These are phyloP conservation scores for Leucania comma DNA, from an alignment of 2,888 invertebrate genomes.

Conservation along the genomic window DNA sequence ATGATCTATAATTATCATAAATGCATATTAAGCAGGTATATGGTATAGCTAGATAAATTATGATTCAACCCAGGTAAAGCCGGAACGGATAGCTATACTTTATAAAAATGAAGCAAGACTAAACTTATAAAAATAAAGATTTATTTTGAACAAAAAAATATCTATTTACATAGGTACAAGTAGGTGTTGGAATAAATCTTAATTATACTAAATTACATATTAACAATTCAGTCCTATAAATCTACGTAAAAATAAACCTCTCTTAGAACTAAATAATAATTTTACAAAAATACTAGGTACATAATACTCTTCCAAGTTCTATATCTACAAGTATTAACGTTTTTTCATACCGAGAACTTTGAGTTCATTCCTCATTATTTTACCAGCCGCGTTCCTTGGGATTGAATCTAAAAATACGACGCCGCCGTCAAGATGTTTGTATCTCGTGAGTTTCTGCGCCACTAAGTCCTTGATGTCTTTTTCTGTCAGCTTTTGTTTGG, in stretches of 20 bases:
- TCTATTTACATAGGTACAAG: conserved; percentile 59
- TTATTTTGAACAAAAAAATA: conserved; percentile 58
- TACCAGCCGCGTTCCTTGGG: conserved; percentile 94
- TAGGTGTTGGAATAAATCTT: conserved; percentile 60
- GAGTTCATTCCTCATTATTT: conserved; percentile 93
- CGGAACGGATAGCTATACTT: too few relatives aligned
- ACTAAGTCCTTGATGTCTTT: conserved; percentile 91
- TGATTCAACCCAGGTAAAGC: too few relatives aligned
- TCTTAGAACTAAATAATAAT: conserved; percentile 50
- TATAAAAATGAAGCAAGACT: conserved; percentile 1
- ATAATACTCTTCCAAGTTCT: conserved; percentile 46
- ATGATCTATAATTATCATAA: too few relatives aligned
- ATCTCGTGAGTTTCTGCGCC: conserved; percentile 92
- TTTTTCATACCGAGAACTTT: conserved; percentile 84
- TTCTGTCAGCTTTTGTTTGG: conserved; percentile 88
- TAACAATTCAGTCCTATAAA: conserved; percentile 61
- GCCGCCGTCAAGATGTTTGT: conserved; percentile 94
- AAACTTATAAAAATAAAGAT: conserved; percentile 49
- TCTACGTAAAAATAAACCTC: conserved; percentile 60
- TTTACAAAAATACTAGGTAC: conserved; percentile 64
- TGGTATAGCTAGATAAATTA: too few relatives aligned
- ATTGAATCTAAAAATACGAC: conserved; percentile 93
- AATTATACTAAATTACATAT: conserved; percentile 54
- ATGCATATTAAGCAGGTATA: too few relatives aligned
- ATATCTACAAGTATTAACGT: conserved; percentile 54